Evolutionary conservation across 2,888 invertebrate species (phyloP), one percentile per base, ranked within the genome.

Genomic region (Tanypteryx hageni): DNA sequence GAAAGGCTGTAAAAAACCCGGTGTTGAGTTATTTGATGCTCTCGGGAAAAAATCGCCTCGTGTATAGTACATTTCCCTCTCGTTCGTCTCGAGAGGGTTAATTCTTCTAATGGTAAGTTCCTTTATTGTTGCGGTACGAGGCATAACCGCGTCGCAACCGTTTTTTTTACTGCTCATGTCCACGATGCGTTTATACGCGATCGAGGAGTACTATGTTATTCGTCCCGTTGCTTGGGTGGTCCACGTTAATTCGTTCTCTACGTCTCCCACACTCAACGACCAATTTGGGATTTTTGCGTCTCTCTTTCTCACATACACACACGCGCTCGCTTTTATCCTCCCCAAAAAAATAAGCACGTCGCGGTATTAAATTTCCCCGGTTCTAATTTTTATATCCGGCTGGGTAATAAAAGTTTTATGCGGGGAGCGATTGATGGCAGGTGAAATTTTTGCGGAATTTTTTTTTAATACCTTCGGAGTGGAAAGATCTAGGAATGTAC

Each of bases 161-260:
- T 7, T 64, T 22, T n/a, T 64, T 64, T n/a, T n/a, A 18, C 68
- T 0, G n/a, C 68, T 64, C 16, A 64, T 64, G 64, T 76, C 16
- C 22, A 10, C 27, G 76, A 76, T 76, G 76, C 27, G 76, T 76
- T 76, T 27, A 76, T 68, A 0, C 76, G 76, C 76, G 27, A 11
- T 76, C 27, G 27, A 11, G 27, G 76, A 76, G 22, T 44, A 1
- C 44, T 44, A 44, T 44, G 22, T 27, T 27, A 27, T 68, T 68
- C 68, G 1, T 22, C 68, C n/a, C 10, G 68, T 76, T 76, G 76
- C 76, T 76, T 76, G 76, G 76, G 76, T 76, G 76, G 76, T 76
- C 76, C 27, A 22, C 22, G 27, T 76, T 76, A 76, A 76, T 76
- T 76, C 76, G 76, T 27, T 27, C 10, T 76, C 68, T 68, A n/a